phyloP scores from a whole-genome alignment of 1,140 invertebrate genomes.

The Polypedilum vanderplanki region DNA sequence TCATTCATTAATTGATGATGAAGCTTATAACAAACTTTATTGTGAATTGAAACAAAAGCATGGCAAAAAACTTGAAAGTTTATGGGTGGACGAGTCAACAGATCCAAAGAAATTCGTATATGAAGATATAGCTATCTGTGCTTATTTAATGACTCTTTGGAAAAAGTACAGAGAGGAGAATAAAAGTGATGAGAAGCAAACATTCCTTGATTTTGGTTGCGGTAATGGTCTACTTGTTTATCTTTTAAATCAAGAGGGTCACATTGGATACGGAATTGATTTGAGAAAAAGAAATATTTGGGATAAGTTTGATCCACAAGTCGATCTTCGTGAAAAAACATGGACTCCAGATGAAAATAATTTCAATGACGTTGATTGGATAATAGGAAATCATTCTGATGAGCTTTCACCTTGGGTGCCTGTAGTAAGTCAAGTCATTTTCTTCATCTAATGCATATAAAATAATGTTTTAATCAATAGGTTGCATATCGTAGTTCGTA shows the following conservation, averaged over 20 bases:
- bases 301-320: slow-evolving; percentile 61
- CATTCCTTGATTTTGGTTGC: slow-evolving; percentile 91
- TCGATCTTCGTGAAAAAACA: slow-evolving; percentile 50
- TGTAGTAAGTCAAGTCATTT: slow-evolving; percentile 51
- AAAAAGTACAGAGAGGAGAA: slow-evolving; percentile 47
- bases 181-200: slow-evolving; percentile 47
- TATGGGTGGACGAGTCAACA: slow-evolving; percentile 81
- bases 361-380: slow-evolving; percentile 81
- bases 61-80: slow-evolving; percentile 62
- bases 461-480: too few relatives aligned
- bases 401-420: slow-evolving; percentile 98
- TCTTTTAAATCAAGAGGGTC: slow-evolving; percentile 77
- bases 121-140: slow-evolving; percentile 92
- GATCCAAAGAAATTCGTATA: slow-evolving; percentile 92
- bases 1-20: slow-evolving; percentile 57
- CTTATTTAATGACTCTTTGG: slow-evolving; percentile 83
- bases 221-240: slow-evolving; percentile 93
- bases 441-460: too few relatives aligned
- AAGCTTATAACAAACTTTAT: slow-evolving; percentile 67
- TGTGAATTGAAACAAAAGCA: slow-evolving; percentile 73
- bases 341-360: slow-evolving; percentile 60
- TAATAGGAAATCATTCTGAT: slow-evolving; percentile 98
- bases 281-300: slow-evolving; percentile 84
- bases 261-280: slow-evolving; percentile 83
- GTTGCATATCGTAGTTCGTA: slow-evolving; percentile 60